phyloP scores from a whole-genome alignment of 2,113 vertebrate genomes.

The Clarias batrachus region DNA sequence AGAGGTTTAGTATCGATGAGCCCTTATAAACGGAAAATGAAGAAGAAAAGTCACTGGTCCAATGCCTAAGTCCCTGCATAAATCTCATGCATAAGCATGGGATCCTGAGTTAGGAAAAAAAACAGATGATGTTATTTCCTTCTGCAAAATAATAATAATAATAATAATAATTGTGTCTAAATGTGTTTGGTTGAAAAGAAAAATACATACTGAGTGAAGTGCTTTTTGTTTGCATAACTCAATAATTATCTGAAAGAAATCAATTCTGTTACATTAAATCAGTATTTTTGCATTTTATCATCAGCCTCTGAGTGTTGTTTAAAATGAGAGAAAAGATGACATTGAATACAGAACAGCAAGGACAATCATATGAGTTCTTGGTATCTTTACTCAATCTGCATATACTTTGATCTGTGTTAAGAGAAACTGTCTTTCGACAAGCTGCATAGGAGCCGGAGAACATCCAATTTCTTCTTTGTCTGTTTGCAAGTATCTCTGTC shows the following conservation, averaged over 20 bases:
- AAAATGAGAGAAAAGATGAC: not conserved
- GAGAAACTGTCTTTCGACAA: not conserved
- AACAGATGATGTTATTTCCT: not conserved
- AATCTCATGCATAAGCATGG: not conserved
- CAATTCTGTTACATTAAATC: not conserved
- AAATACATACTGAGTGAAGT: slow-evolving; percentile 18
- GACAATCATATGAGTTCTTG: not conserved
- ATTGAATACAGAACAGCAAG: not conserved
- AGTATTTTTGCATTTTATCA: not conserved
- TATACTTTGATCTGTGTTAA: not conserved
- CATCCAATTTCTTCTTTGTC: not conserved
- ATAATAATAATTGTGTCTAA: no score
- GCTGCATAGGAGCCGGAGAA: slow-evolving; percentile 14
- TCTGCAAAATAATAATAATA: not conserved
- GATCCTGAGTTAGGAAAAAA: slow-evolving; percentile 17
- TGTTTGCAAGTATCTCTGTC: not conserved
- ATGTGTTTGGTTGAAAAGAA: not conserved
- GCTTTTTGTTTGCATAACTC: slow-evolving; percentile 1
- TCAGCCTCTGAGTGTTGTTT: not conserved
- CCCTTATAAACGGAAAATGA: slow-evolving; percentile 1
- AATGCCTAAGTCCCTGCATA: slow-evolving; percentile 27
- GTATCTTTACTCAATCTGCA: slow-evolving; percentile 3
- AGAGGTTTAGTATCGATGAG: not conserved
- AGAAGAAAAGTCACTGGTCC: not conserved
- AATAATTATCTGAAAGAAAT: not conserved